These are phyloP conservation scores for Turdus rufiventris DNA, from an alignment of 2,113 vertebrate genomes.

Conservation along the genomic window DNA sequence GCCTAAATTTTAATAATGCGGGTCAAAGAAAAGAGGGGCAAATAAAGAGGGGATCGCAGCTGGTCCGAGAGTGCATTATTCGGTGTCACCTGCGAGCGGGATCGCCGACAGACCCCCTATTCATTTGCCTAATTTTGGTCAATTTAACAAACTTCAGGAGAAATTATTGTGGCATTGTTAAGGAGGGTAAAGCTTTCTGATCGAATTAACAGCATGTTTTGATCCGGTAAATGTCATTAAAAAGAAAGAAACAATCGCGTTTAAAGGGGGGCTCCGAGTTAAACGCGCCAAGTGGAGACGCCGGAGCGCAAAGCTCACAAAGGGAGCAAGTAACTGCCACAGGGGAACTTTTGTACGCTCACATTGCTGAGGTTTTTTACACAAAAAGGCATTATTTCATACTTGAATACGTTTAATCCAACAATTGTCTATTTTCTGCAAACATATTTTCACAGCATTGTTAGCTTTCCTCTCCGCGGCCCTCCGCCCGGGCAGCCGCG, in stretches of 20 bases:
- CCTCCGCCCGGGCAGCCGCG: slow-evolving; percentile 57
- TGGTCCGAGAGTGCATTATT: slow-evolving; percentile 94
- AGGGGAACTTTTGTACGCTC: slow-evolving; percentile 95
- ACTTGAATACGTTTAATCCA: slow-evolving; percentile 99
- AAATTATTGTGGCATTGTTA: slow-evolving; percentile 99
- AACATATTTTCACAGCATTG: slow-evolving; percentile 99
- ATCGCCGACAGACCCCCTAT: slow-evolving; percentile 94
- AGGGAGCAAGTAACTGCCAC: slow-evolving; percentile 91
- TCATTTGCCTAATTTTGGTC: slow-evolving; percentile 99
- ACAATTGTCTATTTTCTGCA: slow-evolving; percentile 99
- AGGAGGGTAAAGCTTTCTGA: slow-evolving; percentile 98
- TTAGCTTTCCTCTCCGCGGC: slow-evolving; percentile 78
- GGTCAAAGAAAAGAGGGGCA: slow-evolving; percentile 87
- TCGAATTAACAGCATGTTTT: slow-evolving; percentile 99
- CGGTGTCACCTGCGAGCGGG: slow-evolving; percentile 96
- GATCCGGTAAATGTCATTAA: slow-evolving; percentile 99
- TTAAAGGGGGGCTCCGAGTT: slow-evolving; percentile 90
- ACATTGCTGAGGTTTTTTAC: slow-evolving; percentile 93
- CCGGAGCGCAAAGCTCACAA: slow-evolving; percentile 97
- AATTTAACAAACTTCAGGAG: slow-evolving; percentile 99
- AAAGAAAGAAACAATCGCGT: slow-evolving; percentile 99
- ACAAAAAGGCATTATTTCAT: slow-evolving; percentile 99
- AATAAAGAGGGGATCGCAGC: slow-evolving; percentile 97
- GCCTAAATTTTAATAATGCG: slow-evolving; percentile 98
- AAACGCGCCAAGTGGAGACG: slow-evolving; percentile 98